Base-by-base conservation (phyloP, 2,797 vertebrate genomes). In the Sebastes cheni region DNA sequence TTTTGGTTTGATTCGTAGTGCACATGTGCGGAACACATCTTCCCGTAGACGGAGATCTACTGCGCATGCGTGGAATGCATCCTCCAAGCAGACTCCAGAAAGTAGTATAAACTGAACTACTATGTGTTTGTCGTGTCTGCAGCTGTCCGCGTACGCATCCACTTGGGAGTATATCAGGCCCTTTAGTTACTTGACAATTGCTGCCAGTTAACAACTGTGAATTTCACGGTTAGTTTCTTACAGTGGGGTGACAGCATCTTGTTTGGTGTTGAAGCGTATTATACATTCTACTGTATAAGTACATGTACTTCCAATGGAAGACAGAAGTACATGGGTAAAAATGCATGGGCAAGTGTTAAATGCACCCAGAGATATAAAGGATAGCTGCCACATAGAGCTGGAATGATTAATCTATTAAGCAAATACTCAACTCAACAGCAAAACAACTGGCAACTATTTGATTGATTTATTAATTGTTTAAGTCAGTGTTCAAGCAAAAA, bases 71-170 rank as follows among this genome's bases (percentile, higher is more conserved):
- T n/a, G n/a, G n/a, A n/a, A 2, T 3, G 16, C 16, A 16, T 46
- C 42, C 0, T 0, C 42, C 0, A 46, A 46, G 42, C 0, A 0
- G 42, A 46, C 42, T 18, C 42, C 42, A 46, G 42, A 46, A 46
- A 46, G 42, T 18, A 20, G 42, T 46, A 46, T 18, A 46, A 46
- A 46, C 14, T n/a, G 50, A n/a, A 52, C 20, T n/a, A 52, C 20
- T 52, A n/a, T n/a, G 20, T 0, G 20, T 52, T n/a, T 52, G 8
- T n/a, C 3, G 50, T n/a, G 39, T 42, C 46, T 7, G 8, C 46
- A 50, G 16, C 46, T 50, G 46, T 50, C 16, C 20, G 8, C n/a
- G 50, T 52, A n/a, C 0, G 20, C 7, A 8, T 52, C 46, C 18
- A 20, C 46, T 20, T 52, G 0, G 46, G 46, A 0, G 46, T 52